These are phyloP conservation scores for Cosmopolites sordidus DNA, from an alignment of 2,888 invertebrate genomes.

Conservation along the genomic window DNA sequence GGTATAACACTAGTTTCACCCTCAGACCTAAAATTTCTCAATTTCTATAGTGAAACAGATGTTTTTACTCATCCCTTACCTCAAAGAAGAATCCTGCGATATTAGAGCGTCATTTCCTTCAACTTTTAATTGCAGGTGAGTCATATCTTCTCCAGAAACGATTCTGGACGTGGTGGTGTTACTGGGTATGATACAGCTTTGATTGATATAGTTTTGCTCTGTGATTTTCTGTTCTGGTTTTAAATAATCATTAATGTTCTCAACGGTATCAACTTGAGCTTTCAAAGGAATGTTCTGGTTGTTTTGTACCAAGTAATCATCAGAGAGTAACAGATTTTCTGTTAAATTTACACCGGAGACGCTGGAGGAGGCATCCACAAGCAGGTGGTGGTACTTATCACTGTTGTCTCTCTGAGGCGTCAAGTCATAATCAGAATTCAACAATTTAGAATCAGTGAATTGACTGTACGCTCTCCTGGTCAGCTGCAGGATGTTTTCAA, in stretches of 20 bases:
- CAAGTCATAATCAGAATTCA: slow-evolving; percentile 32
- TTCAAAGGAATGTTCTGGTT: neutral
- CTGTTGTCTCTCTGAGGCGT: slow-evolving; percentile 33
- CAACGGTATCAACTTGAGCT: neutral
- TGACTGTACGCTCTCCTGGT: slow-evolving; percentile 14
- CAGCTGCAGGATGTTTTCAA: slow-evolving; percentile 13
- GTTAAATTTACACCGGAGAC: slow-evolving; percentile 17
- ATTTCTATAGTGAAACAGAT: neutral
- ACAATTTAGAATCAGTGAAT: slow-evolving; percentile 23
- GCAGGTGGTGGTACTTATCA: slow-evolving; percentile 29
- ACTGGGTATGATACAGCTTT: too few species aligned
- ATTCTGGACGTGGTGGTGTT: too few species aligned
- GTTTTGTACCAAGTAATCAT: slow-evolving; percentile 15
- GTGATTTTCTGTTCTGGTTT: slow-evolving; percentile 4
- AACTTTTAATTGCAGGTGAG: too few species aligned
- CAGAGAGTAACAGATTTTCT: slow-evolving; percentile 18
- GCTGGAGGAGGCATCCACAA: slow-evolving; percentile 28
- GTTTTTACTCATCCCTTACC: slow-evolving; percentile 6
- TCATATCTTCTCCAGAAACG: too few species aligned
- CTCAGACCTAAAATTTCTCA: neutral
- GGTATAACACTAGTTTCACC: neutral
- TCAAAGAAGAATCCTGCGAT: slow-evolving; percentile 21
- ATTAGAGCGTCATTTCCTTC: neutral
- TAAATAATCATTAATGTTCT: slow-evolving; percentile 3
- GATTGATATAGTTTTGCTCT: too few species aligned